Evolutionary conservation across 2,888 invertebrate genomes (phyloP).

Genomic region (Chloroclystis v-ata): DNA sequence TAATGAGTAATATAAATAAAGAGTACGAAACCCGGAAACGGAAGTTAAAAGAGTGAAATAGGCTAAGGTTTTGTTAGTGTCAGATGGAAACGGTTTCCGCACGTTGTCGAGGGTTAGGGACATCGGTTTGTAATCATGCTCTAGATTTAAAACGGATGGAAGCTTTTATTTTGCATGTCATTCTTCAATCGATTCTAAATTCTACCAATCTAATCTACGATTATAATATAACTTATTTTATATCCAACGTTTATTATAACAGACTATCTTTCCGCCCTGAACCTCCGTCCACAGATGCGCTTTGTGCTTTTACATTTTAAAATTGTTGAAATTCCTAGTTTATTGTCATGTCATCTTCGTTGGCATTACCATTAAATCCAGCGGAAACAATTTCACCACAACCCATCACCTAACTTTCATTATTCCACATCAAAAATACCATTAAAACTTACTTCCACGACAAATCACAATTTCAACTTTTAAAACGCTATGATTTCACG

Average conservation of each 20-base stretch:
- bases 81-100: conserved; percentile 27
- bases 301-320: neutral
- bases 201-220: too few relatives aligned
- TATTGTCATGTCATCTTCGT: neutral
- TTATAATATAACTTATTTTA: too few relatives aligned
- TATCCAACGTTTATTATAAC: too few relatives aligned
- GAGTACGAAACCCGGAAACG: too few relatives aligned
- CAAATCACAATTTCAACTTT: conserved; percentile 27
- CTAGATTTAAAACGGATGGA: conserved; percentile 10
- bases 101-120: conserved; percentile 20
- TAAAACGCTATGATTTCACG: conserved; percentile 28
- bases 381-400: conserved; percentile 13
- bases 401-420: conserved; percentile 21
- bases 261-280: too few relatives aligned
- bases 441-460: conserved; percentile 25
- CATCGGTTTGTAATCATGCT: conserved; percentile 16
- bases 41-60: neutral
- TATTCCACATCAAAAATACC: conserved; percentile 14
- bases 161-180: conserved; percentile 12
- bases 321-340: neutral
- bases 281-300: too few relatives aligned
- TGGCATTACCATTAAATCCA: conserved; percentile 4
- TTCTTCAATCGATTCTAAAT: neutral
- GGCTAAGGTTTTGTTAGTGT: conserved; percentile 33
- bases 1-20: too few relatives aligned